Conservation (phyloP, 2,888 invertebrate species). For the Meteorus cinctellus region DNA sequence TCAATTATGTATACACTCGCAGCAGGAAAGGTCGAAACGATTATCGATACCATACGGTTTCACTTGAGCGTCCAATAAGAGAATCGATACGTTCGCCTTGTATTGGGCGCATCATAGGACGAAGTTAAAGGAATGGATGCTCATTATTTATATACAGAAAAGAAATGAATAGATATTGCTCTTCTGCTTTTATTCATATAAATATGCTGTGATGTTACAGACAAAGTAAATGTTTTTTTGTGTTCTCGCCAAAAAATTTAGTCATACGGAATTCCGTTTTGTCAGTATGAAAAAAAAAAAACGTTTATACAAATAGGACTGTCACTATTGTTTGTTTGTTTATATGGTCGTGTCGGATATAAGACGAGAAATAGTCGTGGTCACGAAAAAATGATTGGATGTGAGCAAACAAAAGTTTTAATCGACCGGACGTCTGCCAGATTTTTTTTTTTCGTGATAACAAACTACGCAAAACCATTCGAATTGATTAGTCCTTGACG, state of each 20-base stretch:
- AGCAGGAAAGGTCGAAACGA: slow-evolving; percentile 44
- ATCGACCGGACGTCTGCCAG: slow-evolving; percentile 61
- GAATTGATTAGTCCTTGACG: slow-evolving; percentile 33
- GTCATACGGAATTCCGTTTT: slow-evolving; percentile 36
- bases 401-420: slow-evolving; percentile 68
- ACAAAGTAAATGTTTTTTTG: neutral
- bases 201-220: neutral
- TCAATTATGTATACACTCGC: slow-evolving; percentile 42
- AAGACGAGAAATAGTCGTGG: neutral
- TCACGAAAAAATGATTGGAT: slow-evolving; percentile 41
- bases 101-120: slow-evolving; percentile 29
- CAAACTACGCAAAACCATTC: slow-evolving; percentile 33
- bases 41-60: slow-evolving; percentile 45
- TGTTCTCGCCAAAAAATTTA: slow-evolving; percentile 31
- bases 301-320: slow-evolving; percentile 54
- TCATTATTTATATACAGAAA: too few relatives aligned
- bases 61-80: slow-evolving; percentile 22
- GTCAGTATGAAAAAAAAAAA: slow-evolving; percentile 36
- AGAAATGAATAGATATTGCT: neutral
- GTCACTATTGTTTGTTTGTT: slow-evolving; percentile 59
- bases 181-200: neutral
- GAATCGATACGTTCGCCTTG: slow-evolving; percentile 48
- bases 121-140: slow-evolving; percentile 26
- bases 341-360: neutral
- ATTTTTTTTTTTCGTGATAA: slow-evolving; percentile 49